phyloP scores from a whole-genome alignment of 1,140 invertebrate genomes.

The Arctopsyche grandis region DNA sequence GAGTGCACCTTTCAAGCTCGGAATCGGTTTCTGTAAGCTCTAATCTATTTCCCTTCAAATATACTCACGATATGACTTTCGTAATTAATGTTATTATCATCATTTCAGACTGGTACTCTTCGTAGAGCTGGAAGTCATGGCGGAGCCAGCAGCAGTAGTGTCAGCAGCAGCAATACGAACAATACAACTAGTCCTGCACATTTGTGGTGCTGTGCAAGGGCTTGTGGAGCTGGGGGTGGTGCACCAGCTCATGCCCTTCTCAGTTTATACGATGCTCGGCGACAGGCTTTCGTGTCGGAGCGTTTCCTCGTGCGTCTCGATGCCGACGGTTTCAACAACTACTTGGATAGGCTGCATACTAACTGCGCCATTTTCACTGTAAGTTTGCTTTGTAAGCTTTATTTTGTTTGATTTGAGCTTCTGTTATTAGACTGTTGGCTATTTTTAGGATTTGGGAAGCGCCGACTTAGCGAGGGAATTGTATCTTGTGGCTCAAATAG shows the following conservation, averaged over 20 bases:
- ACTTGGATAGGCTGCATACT: slow-evolving; percentile 86
- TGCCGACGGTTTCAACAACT: slow-evolving; percentile 90
- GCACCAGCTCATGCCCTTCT: slow-evolving; percentile 91
- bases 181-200: slow-evolving; percentile 74
- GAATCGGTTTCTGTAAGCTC: slow-evolving; percentile 80
- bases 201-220: slow-evolving; percentile 87
- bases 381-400: slow-evolving; percentile 58
- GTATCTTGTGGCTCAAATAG: slow-evolving; percentile 88
- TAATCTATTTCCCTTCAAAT: slow-evolving; percentile 40
- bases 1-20: slow-evolving; percentile 85
- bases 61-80: slow-evolving; percentile 18
- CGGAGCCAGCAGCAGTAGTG: slow-evolving; percentile 58
- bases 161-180: slow-evolving; percentile 56
- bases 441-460: slow-evolving; percentile 74
- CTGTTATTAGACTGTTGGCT: neutral
- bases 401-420: slow-evolving; percentile 19
- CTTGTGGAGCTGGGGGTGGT: slow-evolving; percentile 84
- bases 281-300: slow-evolving; percentile 81
- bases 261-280: slow-evolving; percentile 83
- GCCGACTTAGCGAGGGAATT: slow-evolving; percentile 84
- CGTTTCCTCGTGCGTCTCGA: slow-evolving; percentile 88
- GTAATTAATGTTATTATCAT: neutral
- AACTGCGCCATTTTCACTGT: slow-evolving; percentile 91
- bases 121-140: slow-evolving; percentile 62
- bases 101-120: slow-evolving; percentile 72